phyloP scores from a whole-genome alignment of 1,140 invertebrate genomes.

The Laupala kohalensis region DNA sequence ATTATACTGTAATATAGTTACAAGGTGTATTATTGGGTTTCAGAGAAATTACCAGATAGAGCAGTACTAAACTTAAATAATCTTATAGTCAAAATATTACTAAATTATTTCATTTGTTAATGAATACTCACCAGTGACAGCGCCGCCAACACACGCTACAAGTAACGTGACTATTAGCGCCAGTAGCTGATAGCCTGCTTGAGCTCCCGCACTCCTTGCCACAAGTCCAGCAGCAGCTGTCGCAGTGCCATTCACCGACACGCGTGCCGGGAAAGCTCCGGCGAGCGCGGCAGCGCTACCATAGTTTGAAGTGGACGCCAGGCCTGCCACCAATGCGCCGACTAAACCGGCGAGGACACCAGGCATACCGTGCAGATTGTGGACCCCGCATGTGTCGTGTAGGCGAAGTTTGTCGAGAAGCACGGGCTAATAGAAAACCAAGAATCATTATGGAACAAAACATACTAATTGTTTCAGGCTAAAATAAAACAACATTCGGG shows the following conservation, averaged over 20 bases:
- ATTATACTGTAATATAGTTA: background rate
- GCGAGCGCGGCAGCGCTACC: slow-evolving; percentile 27
- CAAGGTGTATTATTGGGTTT: background rate
- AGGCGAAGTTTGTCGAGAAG: slow-evolving; percentile 53
- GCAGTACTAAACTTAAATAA: background rate
- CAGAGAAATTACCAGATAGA: background rate
- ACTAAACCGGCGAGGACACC: slow-evolving; percentile 71
- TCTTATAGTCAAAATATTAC: slow-evolving; percentile 9
- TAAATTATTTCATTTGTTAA: slow-evolving; percentile 9
- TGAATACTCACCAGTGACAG: slow-evolving; percentile 63
- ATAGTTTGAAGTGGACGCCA: slow-evolving; percentile 40
- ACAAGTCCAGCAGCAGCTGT: slow-evolving; percentile 27
- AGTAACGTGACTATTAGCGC: slow-evolving; percentile 54
- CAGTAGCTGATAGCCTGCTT: slow-evolving; percentile 66
- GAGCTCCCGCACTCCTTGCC: slow-evolving; percentile 42
- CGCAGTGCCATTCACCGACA: slow-evolving; percentile 29
- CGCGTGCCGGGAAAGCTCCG: slow-evolving; percentile 35
- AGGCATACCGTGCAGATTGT: slow-evolving; percentile 94
- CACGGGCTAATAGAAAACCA: slow-evolving; percentile 44
- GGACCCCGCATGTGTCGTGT: slow-evolving; percentile 88
- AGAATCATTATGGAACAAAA: no score
- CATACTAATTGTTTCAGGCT: no score
- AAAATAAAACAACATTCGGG: no score
- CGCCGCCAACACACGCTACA: slow-evolving; percentile 58
- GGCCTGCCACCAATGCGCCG: slow-evolving; percentile 56